Percentiles rank a stretch among this genome's conserved stretches.
Conservation (phyloP, 2,888 invertebrate species). For the Pyrrhia umbra region DNA sequence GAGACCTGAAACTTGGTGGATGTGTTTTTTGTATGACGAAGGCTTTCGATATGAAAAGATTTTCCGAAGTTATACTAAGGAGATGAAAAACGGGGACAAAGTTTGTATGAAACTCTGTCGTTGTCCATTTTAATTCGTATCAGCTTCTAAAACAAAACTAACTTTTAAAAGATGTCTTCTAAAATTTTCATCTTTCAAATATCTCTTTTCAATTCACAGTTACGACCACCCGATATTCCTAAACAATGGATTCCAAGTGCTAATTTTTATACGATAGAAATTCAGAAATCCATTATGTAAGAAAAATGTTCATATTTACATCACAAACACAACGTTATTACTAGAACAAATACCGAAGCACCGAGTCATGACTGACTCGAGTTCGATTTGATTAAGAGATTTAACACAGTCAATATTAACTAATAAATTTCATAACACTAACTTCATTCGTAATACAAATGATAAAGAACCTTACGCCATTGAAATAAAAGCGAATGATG, state of each 20-base stretch:
- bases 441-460: constrained; percentile 39
- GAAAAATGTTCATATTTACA: constrained; percentile 55
- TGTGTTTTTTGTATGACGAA: no score
- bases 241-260: constrained; percentile 61
- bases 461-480: constrained; percentile 45
- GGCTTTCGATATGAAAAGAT: no score
- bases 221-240: constrained; percentile 48
- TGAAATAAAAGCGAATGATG: constrained; percentile 25
- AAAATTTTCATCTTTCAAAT: constrained; percentile 7
- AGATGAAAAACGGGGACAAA: no score
- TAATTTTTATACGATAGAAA: constrained; percentile 70
- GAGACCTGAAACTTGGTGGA: no score
- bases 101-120: no score
- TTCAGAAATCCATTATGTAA: constrained; percentile 64
- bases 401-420: constrained; percentile 72
- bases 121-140: no score
- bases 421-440: constrained; percentile 69
- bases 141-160: no score
- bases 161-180: background rate
- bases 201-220: constrained; percentile 41
- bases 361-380: constrained; percentile 76
- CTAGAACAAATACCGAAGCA: constrained; percentile 72
- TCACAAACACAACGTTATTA: constrained; percentile 69
- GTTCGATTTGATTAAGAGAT: constrained; percentile 82
- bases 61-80: no score